Percentiles rank a stretch among this genome's conserved stretches.
Conservation (phyloP, 2,797 vertebrate species). For the Hipposideros larvatus region DNA sequence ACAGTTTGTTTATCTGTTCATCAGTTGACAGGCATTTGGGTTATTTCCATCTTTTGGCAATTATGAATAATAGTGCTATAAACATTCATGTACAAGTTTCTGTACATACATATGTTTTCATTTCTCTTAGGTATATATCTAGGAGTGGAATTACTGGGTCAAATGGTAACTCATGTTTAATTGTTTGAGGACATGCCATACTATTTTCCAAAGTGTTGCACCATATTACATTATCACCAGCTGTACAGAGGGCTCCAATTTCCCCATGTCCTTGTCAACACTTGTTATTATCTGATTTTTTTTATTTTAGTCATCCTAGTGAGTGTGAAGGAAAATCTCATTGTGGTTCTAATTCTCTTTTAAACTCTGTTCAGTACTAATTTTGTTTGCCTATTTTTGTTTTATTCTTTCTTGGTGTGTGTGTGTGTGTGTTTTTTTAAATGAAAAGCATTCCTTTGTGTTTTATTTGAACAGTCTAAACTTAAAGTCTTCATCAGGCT, state of each 20-base stretch:
- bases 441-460: background rate
- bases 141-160: background rate
- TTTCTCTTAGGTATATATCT: background rate
- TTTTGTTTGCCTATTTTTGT: constrained; percentile 11
- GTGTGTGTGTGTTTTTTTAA: background rate
- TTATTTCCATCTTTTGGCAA: background rate
- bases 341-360: background rate
- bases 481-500: constrained; percentile 16
- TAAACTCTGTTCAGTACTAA: constrained; percentile 6
- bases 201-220: background rate
- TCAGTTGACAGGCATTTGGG: background rate
- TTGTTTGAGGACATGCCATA: background rate
- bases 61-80: background rate
- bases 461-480: constrained; percentile 3
- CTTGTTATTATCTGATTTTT: background rate
- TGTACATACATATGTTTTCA: background rate
- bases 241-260: background rate
- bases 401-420: background rate
- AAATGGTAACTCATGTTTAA: background rate
- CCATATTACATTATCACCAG: background rate
- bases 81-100: constrained; percentile 3
- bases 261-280: background rate
- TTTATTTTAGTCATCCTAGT: background rate
- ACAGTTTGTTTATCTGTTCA: background rate
- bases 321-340: background rate